Evolutionary conservation across 2,888 invertebrate genomes (phyloP), one percentile per base, ranked within the genome.

Genomic region (Germaria angustata): DNA sequence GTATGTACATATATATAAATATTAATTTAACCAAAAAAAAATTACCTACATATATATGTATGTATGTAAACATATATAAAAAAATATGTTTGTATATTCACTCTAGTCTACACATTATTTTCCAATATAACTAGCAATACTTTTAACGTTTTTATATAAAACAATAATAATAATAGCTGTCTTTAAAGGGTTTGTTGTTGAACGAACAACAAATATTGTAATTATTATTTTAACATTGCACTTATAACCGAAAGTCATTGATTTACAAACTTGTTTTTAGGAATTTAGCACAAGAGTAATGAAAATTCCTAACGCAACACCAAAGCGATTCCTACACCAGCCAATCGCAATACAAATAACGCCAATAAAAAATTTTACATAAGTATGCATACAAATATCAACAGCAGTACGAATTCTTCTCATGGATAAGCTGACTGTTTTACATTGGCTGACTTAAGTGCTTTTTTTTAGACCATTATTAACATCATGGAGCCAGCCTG

Each of bases 261-360:
- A 78, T 81, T 81, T 59, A 49, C 41, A 81, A 85, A 84, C 84
- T 77, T 28, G 85, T 83, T 85, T 84, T 85, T 66, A 59, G 84
- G 84, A 85, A 84, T 84, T 82, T 81, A 81, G 82, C 75, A 84
- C 79, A 75, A 63, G 66, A 80, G 79, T 76, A 76, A 68, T 51
- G 59, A 65, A 84, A 72, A 80, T 73, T 75, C 69, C 49, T 63
- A 53, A 77, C 44, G 17, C 41, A 61, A 61, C 41, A 68, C 6
- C 32, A 39, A 49, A 55, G n/a, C 7, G 17, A n/a, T 66, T 17
- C 3, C 34, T 61, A 32, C 53, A 61, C 15, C 24, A 63, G 49
- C 63, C 13, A 71, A 61, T 28, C 28, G 46, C 79, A 73, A 72
- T 5, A 61, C 5, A 15, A 65, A 51, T 57, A 8, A 41, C 11